Evolutionary conservation across 2,888 invertebrate species (phyloP), one percentile per base, ranked within the genome.

Genomic region (Ecdyonurus torrentis): DNA sequence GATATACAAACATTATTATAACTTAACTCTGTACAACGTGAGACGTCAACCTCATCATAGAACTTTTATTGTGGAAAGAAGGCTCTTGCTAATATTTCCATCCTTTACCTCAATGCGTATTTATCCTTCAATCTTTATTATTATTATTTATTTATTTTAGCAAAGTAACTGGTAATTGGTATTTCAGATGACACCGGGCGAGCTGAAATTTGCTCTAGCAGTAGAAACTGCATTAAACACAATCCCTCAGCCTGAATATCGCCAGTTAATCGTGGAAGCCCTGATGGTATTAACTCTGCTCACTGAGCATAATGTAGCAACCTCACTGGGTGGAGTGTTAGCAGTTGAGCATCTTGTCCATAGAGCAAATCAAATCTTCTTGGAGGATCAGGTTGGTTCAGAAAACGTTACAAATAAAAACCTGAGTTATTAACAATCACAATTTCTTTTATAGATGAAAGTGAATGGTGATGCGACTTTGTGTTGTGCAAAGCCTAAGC

Each of bases 331-430:
- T 1, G 90, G 86, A 23, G 80, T 87, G 52, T 87, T 94, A 61
- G 86, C 87, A 66, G 91, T 98, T 0, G 97, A 98, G 74, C 86
- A 88, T 69, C 78, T 99, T 64, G 95, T 99, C 20, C 91, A 93
- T 70, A 87, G 85, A 70, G 98, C 97, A 19, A 98, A 99, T 76
- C 84, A 88, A 69, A 83, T 98, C 72, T 99, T 98, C 76, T 79
- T 99, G 64, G 87, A 91, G 70, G 97, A 99, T 78, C 98, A 98
- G 83, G 94, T 93, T n/a, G n/a, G n/a, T n/a, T n/a, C n/a, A n/a
- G n/a, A n/a, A n/a, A n/a, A n/a, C n/a, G n/a, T n/a, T n/a, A n/a
- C n/a, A n/a, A n/a, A n/a, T n/a, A n/a, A n/a, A n/a, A n/a, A n/a
- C n/a, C n/a, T n/a, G n/a, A n/a, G n/a, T n/a, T n/a, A n/a, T n/a